Percentiles rank a stretch among this genome's conserved stretches.
Conservation (phyloP, 1,140 invertebrate species). For the Pinna nobilis region DNA sequence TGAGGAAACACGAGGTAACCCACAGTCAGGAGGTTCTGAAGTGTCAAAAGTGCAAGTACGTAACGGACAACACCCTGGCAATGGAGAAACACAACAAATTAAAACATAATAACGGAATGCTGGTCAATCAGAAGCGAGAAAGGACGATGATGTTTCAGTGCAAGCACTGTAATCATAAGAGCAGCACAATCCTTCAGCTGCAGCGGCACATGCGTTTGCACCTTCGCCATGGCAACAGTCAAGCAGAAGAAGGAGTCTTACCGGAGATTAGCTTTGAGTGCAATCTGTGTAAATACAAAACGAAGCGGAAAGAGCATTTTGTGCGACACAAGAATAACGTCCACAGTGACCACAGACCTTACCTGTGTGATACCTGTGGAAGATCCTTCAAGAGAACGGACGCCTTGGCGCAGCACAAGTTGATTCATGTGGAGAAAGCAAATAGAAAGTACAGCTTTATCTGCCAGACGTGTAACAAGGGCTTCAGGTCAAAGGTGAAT, state of each 20-base stretch:
- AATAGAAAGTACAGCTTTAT: conserved; percentile 55
- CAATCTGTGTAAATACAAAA: conserved; percentile 68
- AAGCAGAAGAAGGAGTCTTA: not conserved
- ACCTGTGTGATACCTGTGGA: conserved; percentile 75
- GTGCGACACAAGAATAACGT: conserved; percentile 72
- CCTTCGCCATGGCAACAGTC: conserved; percentile 1
- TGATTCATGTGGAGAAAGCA: conserved; percentile 61
- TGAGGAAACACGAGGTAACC: conserved; percentile 68
- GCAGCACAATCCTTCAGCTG: conserved; percentile 11
- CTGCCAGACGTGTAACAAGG: conserved; percentile 72
- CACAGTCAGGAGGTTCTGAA: conserved; percentile 62
- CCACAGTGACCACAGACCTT: conserved; percentile 71
- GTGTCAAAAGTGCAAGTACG: conserved; percentile 56
- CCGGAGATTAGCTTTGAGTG: conserved; percentile 45
- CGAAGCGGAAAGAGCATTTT: conserved; percentile 71
- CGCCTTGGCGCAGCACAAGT: conserved; percentile 71
- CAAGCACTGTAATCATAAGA: conserved; percentile 44
- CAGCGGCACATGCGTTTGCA: conserved; percentile 6
- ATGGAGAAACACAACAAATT: conserved; percentile 40
- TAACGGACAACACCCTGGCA: conserved; percentile 37
- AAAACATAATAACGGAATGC: conserved; percentile 39
- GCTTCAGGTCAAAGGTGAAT: conserved; percentile 71
- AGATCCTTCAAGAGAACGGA: conserved; percentile 75
- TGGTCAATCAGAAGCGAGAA: conserved; percentile 9
- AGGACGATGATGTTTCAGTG: conserved; percentile 33